Conservation (phyloP, 2,797 vertebrate genomes). For the Chelon labrosus region DNA sequence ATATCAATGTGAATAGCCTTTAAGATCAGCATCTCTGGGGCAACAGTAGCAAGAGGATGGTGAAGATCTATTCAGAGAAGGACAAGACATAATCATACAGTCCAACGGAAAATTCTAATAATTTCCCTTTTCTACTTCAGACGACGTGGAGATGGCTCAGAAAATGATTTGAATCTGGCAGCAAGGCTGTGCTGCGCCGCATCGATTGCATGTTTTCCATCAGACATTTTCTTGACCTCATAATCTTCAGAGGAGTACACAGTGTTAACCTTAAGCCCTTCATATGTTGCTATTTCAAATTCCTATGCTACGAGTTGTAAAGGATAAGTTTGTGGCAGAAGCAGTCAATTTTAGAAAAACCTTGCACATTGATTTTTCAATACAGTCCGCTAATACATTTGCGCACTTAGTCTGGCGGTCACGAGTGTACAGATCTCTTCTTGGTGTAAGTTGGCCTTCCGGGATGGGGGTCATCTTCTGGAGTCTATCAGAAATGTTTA, state of each 20-base stretch:
- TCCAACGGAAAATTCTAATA: neutral
- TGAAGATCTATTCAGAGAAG: conserved; percentile 8
- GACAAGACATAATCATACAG: conserved; percentile 9
- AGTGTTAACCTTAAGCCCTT: neutral
- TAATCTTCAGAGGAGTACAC: neutral
- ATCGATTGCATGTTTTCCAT: neutral
- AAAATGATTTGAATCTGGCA: neutral
- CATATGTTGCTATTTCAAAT: neutral
- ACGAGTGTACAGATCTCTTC: too few species aligned
- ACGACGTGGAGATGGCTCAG: neutral
- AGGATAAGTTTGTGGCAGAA: too few species aligned
- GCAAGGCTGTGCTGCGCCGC: neutral
- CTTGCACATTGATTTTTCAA: too few species aligned
- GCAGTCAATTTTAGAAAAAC: too few species aligned
- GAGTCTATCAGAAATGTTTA: too few species aligned
- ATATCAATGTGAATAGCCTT: conserved; percentile 26
- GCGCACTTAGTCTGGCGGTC: too few species aligned
- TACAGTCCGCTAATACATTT: too few species aligned
- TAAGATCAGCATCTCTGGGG: conserved; percentile 27
- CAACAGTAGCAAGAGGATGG: neutral
- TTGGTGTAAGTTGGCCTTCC: too few species aligned
- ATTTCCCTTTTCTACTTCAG: neutral
- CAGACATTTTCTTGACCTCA: neutral
- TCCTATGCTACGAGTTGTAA: too few species aligned
- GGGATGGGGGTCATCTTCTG: too few species aligned